These are phyloP conservation scores for Istiophorus platypterus DNA, from an alignment of 2,113 vertebrate species.

Conservation along the genomic window DNA sequence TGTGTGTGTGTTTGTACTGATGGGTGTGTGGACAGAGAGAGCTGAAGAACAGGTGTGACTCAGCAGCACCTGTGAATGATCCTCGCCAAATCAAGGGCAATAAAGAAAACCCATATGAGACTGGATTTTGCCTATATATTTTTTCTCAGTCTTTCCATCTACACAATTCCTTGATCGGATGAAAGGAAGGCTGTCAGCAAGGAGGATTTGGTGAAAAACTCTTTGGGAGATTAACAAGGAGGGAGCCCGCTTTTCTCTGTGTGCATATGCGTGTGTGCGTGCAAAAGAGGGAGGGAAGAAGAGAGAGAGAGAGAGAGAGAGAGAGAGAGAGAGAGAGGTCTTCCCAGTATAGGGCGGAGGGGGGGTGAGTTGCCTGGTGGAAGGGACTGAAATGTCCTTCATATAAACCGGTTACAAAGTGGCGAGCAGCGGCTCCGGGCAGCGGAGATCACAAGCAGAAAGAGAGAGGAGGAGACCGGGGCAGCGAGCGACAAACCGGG, in stretches of 20 bases:
- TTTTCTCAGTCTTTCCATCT: constrained; percentile 25
- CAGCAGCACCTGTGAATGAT: constrained; percentile 69
- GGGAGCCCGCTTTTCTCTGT: constrained; percentile 42
- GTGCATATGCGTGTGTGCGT: constrained; percentile 10
- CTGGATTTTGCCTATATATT: not conserved
- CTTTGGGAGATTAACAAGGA: constrained; percentile 73
- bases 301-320: constrained; percentile 10
- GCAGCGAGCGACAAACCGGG: constrained; percentile 36
- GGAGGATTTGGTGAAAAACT: constrained; percentile 77
- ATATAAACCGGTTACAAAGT: constrained; percentile 78
- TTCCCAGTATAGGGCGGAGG: constrained; percentile 64
- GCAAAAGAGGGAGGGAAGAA: not conserved
- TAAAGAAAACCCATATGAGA: too few relatives aligned
- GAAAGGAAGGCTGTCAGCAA: constrained; percentile 60
- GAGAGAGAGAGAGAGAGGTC: constrained; percentile 39
- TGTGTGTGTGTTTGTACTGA: constrained; percentile 16
- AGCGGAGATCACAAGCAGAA: constrained; percentile 62
- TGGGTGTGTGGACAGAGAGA: not conserved
- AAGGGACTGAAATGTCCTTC: constrained; percentile 79
- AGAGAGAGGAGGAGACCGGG: constrained; percentile 29
- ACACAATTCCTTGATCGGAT: not conserved
- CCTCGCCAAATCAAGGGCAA: constrained; percentile 47
- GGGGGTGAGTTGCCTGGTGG: constrained; percentile 58
- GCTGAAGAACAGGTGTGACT: constrained; percentile 71
- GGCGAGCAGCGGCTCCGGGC: constrained; percentile 61